Percentiles rank a stretch among this genome's conserved stretches.
phyloP scores from a whole-genome alignment of 2,888 invertebrate species.

The Chrysomela aeneicollis region DNA sequence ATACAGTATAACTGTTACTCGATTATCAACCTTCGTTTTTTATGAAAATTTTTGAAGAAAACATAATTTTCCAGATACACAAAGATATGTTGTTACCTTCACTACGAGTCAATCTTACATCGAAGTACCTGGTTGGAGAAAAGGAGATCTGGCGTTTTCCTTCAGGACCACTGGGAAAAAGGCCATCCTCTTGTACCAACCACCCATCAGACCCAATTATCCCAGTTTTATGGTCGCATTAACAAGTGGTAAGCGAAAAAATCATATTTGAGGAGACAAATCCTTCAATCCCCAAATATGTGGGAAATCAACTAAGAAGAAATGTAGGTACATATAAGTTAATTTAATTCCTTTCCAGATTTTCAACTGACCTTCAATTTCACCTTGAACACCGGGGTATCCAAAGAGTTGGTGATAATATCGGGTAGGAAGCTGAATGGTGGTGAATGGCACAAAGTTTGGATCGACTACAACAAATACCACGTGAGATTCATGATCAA shows the following conservation, averaged over 20 bases:
- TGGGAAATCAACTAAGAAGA: no score
- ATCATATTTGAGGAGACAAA: no score
- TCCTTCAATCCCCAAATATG: background rate
- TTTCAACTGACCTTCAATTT: constrained; percentile 90
- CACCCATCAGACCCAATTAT: constrained; percentile 86
- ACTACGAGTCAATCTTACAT: constrained; percentile 92
- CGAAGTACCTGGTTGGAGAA: constrained; percentile 92
- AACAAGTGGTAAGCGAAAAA: constrained; percentile 72
- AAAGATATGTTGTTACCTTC: constrained; percentile 92
- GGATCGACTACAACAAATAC: constrained; percentile 94
- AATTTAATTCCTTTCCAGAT: no score
- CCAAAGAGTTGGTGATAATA: constrained; percentile 82
- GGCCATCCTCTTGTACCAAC: constrained; percentile 89
- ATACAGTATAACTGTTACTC: no score
- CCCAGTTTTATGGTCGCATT: constrained; percentile 92
- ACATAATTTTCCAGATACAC: constrained; percentile 79
- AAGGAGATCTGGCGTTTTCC: constrained; percentile 91
- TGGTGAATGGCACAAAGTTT: constrained; percentile 95
- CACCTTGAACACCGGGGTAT: constrained; percentile 83
- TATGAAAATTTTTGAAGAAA: no score
- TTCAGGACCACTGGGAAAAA: constrained; percentile 91
- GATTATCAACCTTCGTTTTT: no score
- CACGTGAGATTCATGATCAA: constrained; percentile 94
- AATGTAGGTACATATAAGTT: no score
- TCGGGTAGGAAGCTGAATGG: constrained; percentile 85